These are phyloP conservation scores for Chrysopilus asiliformis DNA, from an alignment of 2,888 invertebrate genomes.

Conservation along the genomic window DNA sequence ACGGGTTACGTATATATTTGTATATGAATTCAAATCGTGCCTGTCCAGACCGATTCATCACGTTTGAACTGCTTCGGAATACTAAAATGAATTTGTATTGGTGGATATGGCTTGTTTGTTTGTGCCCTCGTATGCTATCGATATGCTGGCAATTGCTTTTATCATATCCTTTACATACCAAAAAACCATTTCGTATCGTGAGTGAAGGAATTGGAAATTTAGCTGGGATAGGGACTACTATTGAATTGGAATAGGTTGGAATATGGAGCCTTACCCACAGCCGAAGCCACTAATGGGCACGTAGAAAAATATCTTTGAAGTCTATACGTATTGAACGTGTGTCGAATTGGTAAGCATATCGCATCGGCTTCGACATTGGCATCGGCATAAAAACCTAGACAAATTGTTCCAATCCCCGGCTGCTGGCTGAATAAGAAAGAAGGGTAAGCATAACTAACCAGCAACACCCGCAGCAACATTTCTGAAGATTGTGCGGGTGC, in stretches of 20 bases:
- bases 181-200: slow-evolving; percentile 13
- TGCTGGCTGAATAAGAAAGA: no score
- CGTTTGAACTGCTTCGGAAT: slow-evolving; percentile 11
- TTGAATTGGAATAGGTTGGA: no score
- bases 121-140: slow-evolving; percentile 12
- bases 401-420: slow-evolving; percentile 14
- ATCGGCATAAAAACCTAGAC: slow-evolving; percentile 10
- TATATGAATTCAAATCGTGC: no score
- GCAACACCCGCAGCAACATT: no score
- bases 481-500: no score
- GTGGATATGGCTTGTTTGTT: slow-evolving; percentile 7
- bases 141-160: slow-evolving; percentile 13
- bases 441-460: no score
- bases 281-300: slow-evolving; percentile 13
- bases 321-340: slow-evolving; percentile 14
- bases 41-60: slow-evolving; percentile 15
- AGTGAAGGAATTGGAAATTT: no score
- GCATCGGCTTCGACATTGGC: no score
- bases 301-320: slow-evolving; percentile 16
- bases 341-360: slow-evolving; percentile 9
- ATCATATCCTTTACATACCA: slow-evolving; percentile 14
- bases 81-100: slow-evolving; percentile 7
- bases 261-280: no score
- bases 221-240: no score
- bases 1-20: no score